Evolutionary conservation across 2,113 vertebrate genomes (phyloP), one percentile per base, ranked within the genome.

Genomic region (Zosterops hypoxanthus): DNA sequence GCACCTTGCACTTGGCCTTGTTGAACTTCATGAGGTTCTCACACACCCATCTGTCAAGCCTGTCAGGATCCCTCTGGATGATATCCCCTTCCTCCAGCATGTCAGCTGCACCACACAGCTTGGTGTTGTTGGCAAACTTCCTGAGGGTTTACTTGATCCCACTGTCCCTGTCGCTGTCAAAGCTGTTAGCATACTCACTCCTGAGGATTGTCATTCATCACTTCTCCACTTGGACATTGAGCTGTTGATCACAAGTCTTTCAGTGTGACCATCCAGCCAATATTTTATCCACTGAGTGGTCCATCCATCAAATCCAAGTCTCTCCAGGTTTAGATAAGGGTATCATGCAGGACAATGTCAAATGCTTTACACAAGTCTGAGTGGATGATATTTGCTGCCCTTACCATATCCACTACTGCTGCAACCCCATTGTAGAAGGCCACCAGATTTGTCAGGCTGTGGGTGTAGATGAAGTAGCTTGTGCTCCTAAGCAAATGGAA

Each of bases 71-170:
- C 14, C 31, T 50, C 26, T 72, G 85, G 50, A 15, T 80, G n/a
- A 16, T 16, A 11, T 23, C 28, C 23, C 28, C 7, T 69, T 68
- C 8, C n/a, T 61, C 39, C 47, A 28, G 47, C 0, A 0, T n/a
- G 19, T 29, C 28, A 33, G 2, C 19, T 78, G 55, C 33, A 28
- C 33, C 47, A 69, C 33, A 23, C 33, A 61, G n/a, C 28, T 18
- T 61, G 47, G 19, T 66, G 42, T 5, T 65, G 34, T 64, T 2
- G 2, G 28, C 53, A 46, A 26, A 39, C 20, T n/a, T 60, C 16
- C 46, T 75, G 53, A 73, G 19, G 52, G 8, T 53, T 29, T 46
- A 7, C 20, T 25, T 59, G 28, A 59, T 66, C 44, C 20, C 23
- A 8, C 52, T 53, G 60, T 66, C 52, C 8, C 0, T n/a, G 10